Conservation (phyloP, 2,113 vertebrate species). For the Scophthalmus maximus region DNA sequence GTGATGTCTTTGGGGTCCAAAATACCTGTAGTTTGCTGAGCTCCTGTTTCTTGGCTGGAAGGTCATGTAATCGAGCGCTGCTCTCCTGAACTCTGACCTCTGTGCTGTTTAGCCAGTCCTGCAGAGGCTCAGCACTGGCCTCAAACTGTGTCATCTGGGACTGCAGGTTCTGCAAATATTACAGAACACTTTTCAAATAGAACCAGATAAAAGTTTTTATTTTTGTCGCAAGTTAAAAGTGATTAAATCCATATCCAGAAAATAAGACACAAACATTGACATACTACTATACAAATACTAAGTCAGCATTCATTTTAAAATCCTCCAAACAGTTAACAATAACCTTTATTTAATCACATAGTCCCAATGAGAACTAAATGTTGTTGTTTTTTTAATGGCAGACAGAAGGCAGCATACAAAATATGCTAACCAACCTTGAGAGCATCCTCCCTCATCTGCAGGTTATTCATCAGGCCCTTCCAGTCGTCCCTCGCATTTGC, state of each 20-base stretch:
- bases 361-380: neutral
- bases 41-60: conserved; percentile 92
- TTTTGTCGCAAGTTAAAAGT: no score
- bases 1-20: neutral
- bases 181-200: neutral
- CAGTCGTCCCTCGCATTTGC: conserved; percentile 89
- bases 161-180: conserved; percentile 86
- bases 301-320: no score
- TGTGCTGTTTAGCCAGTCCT: conserved; percentile 91
- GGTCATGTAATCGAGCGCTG: conserved; percentile 89
- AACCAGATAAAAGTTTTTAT: no score
- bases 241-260: no score
- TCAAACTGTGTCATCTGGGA: conserved; percentile 96
- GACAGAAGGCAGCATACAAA: conserved; percentile 18
- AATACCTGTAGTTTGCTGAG: conserved; percentile 95
- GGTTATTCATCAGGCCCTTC: conserved; percentile 90
- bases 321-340: no score
- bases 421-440: conserved; percentile 86
- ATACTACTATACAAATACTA: no score
- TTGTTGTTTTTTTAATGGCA: neutral
- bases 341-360: neutral
- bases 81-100: conserved; percentile 89
- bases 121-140: conserved; percentile 89
- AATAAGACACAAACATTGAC: no score
- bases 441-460: conserved; percentile 89